Conservation (phyloP, 2,113 vertebrate genomes). For the Toxotes jaculatrix region DNA sequence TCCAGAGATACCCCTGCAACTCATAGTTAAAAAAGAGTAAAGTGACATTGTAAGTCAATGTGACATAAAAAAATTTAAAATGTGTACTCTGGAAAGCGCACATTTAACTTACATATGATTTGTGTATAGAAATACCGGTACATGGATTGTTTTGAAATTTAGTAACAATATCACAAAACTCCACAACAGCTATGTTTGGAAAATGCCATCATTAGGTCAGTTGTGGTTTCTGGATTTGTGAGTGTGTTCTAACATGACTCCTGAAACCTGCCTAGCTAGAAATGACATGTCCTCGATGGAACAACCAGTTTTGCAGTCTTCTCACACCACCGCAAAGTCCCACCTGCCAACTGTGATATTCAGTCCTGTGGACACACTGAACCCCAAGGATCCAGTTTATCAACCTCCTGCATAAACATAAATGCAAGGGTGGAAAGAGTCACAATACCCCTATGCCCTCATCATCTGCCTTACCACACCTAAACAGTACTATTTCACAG, state of each 20-base stretch:
- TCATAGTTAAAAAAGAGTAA: no score
- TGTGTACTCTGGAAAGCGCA: neutral
- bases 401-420: conserved; percentile 26
- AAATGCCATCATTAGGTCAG: neutral
- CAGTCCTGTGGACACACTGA: conserved; percentile 16
- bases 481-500: neutral
- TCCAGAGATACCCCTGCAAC: neutral
- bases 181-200: neutral
- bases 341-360: conserved; percentile 44
- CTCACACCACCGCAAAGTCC: neutral
- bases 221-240: neutral
- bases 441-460: neutral
- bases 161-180: neutral
- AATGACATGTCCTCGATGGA: conserved; percentile 4
- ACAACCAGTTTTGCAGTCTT: conserved; percentile 16
- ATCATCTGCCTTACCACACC: conserved; percentile 9
- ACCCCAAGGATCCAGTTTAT: conserved; percentile 19
- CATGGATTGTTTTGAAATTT: neutral
- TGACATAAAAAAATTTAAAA: neutral
- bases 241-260: conserved; percentile 10
- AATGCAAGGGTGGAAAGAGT: conserved; percentile 11
- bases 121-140: neutral
- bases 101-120: neutral
- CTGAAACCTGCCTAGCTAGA: neutral
- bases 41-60: neutral